Evolutionary conservation across 1,140 invertebrate genomes (phyloP).

Genomic region (Araneus ventricosus): DNA sequence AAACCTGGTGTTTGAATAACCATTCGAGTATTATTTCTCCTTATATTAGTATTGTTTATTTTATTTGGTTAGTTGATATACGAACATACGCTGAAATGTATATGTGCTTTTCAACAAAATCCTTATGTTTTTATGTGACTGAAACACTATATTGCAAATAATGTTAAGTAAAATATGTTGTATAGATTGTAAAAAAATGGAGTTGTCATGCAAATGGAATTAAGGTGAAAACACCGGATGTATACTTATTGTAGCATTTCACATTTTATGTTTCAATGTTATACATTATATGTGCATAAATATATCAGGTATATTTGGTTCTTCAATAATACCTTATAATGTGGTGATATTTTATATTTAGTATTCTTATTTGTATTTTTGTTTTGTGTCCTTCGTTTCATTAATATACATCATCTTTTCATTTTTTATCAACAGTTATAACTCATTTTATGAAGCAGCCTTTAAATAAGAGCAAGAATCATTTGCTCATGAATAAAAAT

Average conservation of each 20-base stretch:
- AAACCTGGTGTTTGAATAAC: not conserved
- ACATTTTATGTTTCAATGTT: not conserved
- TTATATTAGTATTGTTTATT: not conserved
- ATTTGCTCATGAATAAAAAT: too few relatives aligned
- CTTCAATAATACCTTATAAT: not conserved
- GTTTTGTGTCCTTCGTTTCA: not conserved
- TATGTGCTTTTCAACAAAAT: not conserved
- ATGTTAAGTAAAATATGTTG: not conserved
- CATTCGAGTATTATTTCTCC: slow-evolving; percentile 15
- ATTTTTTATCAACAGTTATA: not conserved
- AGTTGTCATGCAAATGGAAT: too few relatives aligned
- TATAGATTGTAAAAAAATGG: not conserved
- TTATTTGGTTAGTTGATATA: not conserved
- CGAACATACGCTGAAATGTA: not conserved
- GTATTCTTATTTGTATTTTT: slow-evolving; percentile 20
- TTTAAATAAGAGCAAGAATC: too few relatives aligned
- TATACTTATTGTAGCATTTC: not conserved
- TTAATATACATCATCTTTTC: not conserved
- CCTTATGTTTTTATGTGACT: not conserved
- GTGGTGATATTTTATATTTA: slow-evolving; percentile 50
- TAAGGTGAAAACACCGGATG: not conserved
- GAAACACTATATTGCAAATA: not conserved
- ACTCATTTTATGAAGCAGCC: too few relatives aligned
- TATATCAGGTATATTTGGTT: slow-evolving; percentile 1
- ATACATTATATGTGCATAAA: not conserved